phyloP scores from a whole-genome alignment of 2,888 invertebrate genomes.

The Sinhomidia bicolor region DNA sequence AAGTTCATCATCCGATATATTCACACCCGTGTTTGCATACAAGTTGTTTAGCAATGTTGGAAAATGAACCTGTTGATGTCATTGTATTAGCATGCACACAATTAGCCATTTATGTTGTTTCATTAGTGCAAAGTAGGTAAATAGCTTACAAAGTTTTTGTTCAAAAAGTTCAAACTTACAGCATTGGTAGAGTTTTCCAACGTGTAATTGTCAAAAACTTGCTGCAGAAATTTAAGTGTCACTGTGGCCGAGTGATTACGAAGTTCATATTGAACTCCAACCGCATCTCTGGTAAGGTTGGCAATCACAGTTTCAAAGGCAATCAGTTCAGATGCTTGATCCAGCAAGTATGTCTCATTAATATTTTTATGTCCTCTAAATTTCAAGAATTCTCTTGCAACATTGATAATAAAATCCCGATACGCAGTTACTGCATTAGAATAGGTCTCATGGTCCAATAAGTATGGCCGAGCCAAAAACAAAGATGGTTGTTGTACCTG shows the following conservation, averaged over 20 bases:
- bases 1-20: slow-evolving; percentile 64
- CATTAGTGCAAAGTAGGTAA: background rate
- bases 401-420: slow-evolving; percentile 88
- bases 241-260: slow-evolving; percentile 75
- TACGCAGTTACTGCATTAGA: slow-evolving; percentile 90
- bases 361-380: slow-evolving; percentile 82
- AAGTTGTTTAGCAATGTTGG: slow-evolving; percentile 64
- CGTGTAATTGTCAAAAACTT: slow-evolving; percentile 76
- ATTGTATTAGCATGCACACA: background rate
- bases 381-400: slow-evolving; percentile 89
- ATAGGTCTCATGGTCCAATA: slow-evolving; percentile 85
- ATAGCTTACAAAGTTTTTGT: background rate
- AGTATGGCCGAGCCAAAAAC: slow-evolving; percentile 87
- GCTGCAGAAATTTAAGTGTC: slow-evolving; percentile 70
- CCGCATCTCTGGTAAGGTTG: slow-evolving; percentile 81
- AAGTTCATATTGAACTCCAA: slow-evolving; percentile 72
- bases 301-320: slow-evolving; percentile 83
- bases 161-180: slow-evolving; percentile 31
- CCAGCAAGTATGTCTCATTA: slow-evolving; percentile 83
- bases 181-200: slow-evolving; percentile 66
- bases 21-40: slow-evolving; percentile 65
- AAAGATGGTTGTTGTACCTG: slow-evolving; percentile 94
- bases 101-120: background rate
- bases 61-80: slow-evolving; percentile 58
- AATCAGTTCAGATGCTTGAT: slow-evolving; percentile 83